A percentile compares a stretch with the other conserved stretches of the same genome.
These are phyloP conservation scores for Crypturellus undulatus DNA, from an alignment of 2,113 vertebrate species.

Conservation along the genomic window DNA sequence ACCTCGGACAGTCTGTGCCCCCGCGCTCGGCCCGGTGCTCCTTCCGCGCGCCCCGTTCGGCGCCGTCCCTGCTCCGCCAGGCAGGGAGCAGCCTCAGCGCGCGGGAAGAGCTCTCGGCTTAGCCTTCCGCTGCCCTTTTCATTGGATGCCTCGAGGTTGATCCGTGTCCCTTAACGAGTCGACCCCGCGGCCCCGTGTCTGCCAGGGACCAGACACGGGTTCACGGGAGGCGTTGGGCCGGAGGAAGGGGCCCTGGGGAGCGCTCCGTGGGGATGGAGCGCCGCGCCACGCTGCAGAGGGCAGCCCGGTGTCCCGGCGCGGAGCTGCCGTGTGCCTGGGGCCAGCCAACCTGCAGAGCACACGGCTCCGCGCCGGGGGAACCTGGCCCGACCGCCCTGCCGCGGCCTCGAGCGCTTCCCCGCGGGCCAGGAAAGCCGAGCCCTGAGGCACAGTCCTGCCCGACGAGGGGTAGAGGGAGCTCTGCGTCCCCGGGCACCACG, in stretches of 20 bases:
- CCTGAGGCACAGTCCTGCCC: neutral
- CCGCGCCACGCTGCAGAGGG: too few relatives aligned
- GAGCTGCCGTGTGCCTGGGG: conserved; percentile 75
- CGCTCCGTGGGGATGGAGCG: neutral
- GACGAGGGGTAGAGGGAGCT: too few relatives aligned
- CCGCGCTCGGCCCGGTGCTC: neutral
- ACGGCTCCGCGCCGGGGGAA: neutral
- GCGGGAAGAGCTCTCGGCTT: neutral
- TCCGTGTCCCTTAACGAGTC: neutral
- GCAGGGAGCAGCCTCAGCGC: neutral
- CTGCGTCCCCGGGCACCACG: too few relatives aligned
- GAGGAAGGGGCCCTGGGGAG: too few relatives aligned
- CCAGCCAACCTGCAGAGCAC: conserved; percentile 87
- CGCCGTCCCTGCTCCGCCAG: accelerated
- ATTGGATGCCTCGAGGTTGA: neutral
- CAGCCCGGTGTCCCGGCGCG: neutral
- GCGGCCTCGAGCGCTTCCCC: too few relatives aligned
- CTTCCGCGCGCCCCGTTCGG: neutral
- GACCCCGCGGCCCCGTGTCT: neutral
- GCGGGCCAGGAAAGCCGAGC: too few relatives aligned
- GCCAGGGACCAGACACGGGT: conserved; percentile 17
- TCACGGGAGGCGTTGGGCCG: neutral
- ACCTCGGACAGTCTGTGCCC: neutral
- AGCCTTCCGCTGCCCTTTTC: neutral
- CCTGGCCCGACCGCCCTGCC: too few relatives aligned